Evolutionary conservation across 2,888 invertebrate genomes (phyloP), one percentile per base, ranked within the genome.

Genomic region (Psococerastis gibbosa): DNA sequence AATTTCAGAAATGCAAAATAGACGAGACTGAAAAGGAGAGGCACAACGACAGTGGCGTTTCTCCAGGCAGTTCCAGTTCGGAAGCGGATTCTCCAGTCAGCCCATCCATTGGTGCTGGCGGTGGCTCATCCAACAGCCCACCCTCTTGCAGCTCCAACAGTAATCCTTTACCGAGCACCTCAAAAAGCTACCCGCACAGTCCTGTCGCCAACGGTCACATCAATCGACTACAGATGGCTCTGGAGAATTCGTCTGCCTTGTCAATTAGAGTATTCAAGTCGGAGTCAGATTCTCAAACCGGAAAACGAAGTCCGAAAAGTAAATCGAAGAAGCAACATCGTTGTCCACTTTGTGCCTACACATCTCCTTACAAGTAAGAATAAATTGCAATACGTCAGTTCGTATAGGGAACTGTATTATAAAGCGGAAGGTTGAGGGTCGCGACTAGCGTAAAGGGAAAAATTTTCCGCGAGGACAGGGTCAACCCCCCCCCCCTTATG

Each of bases 271-370:
- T 38, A 18, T 38, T 18, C 11, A 38, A 18, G 22, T 13, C 15
- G 6, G 38, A 38, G n/a, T 13, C 15, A 9, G 38, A 38, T 20
- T 13, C 16, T 15, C 16, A 38, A 20, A 20, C 16, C n/a, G 38
- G 22, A 20, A 17, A 15, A 3, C 17, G 20, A 20, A 38, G n/a
- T 18, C 22, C 16, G 22, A 16, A 38, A 20, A 20, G 20, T 6
- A 38, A n/a, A 16, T 13, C 38, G 6, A 15, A 20, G 16, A 38
- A 38, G 20, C 17, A 38, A 20, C 20, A 18, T 38, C 18, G 17
- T 6, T 38, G 38, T 20, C 38, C 38, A 20, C 18, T 38, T 3
- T 38, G 38, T 17, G 38, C 38, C 22, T 38, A 38, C 20, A 38
- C 16, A 3, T 18, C 38, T 16, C 38, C 38, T 18, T 38, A 38